Evolutionary conservation across 2,113 vertebrate genomes (phyloP), one percentile per base, ranked within the genome.

Genomic region (Cyphomyrus discorhynchus): DNA sequence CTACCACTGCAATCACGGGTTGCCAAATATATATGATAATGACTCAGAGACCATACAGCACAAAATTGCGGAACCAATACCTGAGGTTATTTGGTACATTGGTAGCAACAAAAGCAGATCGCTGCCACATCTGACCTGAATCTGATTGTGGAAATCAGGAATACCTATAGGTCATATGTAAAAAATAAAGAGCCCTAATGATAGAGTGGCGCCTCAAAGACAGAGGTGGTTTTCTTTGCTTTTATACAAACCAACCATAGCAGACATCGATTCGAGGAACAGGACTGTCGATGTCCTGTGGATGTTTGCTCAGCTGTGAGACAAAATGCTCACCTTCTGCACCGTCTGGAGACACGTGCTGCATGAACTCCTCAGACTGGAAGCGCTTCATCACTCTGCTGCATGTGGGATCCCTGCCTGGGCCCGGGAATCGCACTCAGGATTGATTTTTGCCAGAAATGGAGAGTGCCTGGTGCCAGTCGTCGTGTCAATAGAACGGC

Each of bases 71-170:
- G 92, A 92, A 92, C 93, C 93, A 9, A 84, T 84, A 47, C 46
- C 94, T 92, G 94, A 95, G 95, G 95, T 96, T 95, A 96, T 96
- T 95, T 95, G 95, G 96, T 94, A 96, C 95, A 96, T 95, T 95
- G 95, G 94, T 93, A 93, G 93, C 96, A 96, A 96, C 96, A 96
- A 21, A 96, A 95, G 94, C 94, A 94, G 95, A 96, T 95, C 92
- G 95, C 92, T 95, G 94, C 93, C 92, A 89, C 93, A 91, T 94
- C 96, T 95, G 95, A 94, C 96, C 95, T 94, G 96, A 96, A 96
- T 96, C 94, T 92, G 94, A 95, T 95, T 93, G 93, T 88, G 91
- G 93, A 95, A 96, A 96, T 96, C 96, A 96, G 92, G 94, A 94
- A 94, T 58, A 91, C 93, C 93, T 94, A 95, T 93, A 89, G 95